A percentile compares a stretch with the other conserved stretches of the same genome.
Conservation (phyloP, 2,888 invertebrate species). For the Torymus tubicola region DNA sequence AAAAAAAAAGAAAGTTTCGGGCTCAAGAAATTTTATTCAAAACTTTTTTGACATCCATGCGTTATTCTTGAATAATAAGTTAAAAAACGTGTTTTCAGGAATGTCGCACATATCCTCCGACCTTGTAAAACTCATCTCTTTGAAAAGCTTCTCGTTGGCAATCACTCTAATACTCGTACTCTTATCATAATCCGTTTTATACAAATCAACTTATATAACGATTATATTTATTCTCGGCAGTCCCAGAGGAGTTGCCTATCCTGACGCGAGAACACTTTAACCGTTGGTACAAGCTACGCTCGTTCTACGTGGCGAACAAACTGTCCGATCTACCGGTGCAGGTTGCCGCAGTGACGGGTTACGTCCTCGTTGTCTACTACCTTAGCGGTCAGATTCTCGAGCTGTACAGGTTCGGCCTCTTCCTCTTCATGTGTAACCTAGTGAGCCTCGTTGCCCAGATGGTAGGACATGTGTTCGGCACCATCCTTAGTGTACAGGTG, state of each 20-base stretch:
- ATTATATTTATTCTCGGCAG: conserved; percentile 75
- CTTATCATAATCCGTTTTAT: too few relatives aligned
- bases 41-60: too few relatives aligned
- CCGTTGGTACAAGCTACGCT: conserved; percentile 91
- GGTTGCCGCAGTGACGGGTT: conserved; percentile 82
- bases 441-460: conserved; percentile 91
- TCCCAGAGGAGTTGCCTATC: conserved; percentile 89
- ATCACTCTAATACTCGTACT: too few relatives aligned
- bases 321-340: conserved; percentile 90
- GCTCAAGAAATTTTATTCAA: too few relatives aligned
- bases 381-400: conserved; percentile 93
- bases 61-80: too few relatives aligned
- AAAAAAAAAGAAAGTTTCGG: too few relatives aligned
- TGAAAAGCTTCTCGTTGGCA: too few relatives aligned
- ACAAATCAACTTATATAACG: too few relatives aligned
- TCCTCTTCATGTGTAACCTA: conserved; percentile 84
- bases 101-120: too few relatives aligned
- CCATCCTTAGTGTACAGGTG: conserved; percentile 87
- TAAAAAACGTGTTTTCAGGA: too few relatives aligned
- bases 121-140: too few relatives aligned
- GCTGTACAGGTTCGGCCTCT: conserved; percentile 83
- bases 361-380: conserved; percentile 88
- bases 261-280: conserved; percentile 91
- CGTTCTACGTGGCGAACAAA: conserved; percentile 88
- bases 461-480: conserved; percentile 90